Conservation (phyloP, 1,140 invertebrate species). For the Scaptomyza graminum region DNA sequence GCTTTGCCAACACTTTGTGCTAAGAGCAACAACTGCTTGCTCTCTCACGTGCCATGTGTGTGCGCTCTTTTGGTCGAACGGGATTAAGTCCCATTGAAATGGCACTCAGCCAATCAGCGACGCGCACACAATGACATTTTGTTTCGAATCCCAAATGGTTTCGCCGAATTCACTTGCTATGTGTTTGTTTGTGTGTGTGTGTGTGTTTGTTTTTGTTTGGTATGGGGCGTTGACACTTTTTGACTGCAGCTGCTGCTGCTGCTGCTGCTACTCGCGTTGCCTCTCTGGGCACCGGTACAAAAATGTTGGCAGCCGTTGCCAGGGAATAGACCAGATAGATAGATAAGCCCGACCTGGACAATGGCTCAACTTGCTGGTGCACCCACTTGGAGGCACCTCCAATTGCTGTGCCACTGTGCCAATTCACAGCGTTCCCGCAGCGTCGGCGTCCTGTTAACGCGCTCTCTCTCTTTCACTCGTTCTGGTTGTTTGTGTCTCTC, state of each 20-base stretch:
- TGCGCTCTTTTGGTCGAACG: slow-evolving; percentile 44
- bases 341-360: slow-evolving; percentile 47
- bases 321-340: slow-evolving; percentile 38
- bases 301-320: neutral
- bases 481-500: slow-evolving; percentile 15
- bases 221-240: slow-evolving; percentile 70
- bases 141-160: slow-evolving; percentile 61
- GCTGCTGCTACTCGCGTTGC: neutral
- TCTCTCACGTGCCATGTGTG: slow-evolving; percentile 6
- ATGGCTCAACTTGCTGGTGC: slow-evolving; percentile 14
- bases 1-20: slow-evolving; percentile 34
- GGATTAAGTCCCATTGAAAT: slow-evolving; percentile 12
- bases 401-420: slow-evolving; percentile 49
- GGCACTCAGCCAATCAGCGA: slow-evolving; percentile 55
- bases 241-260: slow-evolving; percentile 5
- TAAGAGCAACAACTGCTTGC: slow-evolving; percentile 25
- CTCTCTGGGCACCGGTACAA: neutral
- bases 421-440: slow-evolving; percentile 64
- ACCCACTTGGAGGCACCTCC: slow-evolving; percentile 29
- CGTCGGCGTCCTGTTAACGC: slow-evolving; percentile 26
- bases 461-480: slow-evolving; percentile 6
- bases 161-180: slow-evolving; percentile 10
- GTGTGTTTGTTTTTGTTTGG: slow-evolving; percentile 16
- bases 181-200: slow-evolving; percentile 2
- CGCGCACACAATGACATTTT: slow-evolving; percentile 58